Evolutionary conservation across 2,888 invertebrate genomes (phyloP).

Genomic region (Timema cristinae): DNA sequence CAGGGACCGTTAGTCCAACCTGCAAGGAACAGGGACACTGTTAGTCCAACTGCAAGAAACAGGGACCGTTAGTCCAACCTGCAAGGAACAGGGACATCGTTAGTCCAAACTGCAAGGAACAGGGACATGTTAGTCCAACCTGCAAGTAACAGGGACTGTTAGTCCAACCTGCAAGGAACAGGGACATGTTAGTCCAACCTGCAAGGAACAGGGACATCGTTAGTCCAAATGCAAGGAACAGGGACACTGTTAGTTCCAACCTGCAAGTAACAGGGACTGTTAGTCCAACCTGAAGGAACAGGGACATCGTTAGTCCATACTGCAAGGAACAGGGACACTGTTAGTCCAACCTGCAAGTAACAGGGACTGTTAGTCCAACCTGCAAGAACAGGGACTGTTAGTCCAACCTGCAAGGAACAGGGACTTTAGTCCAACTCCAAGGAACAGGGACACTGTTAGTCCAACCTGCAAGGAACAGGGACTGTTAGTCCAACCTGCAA

Average conservation of each 20-base stretch:
- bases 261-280: slow-evolving; percentile 8
- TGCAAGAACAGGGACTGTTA: background rate
- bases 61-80: slow-evolving; percentile 31
- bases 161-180: slow-evolving; percentile 6
- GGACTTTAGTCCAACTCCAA: slow-evolving; percentile 13
- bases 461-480: slow-evolving; percentile 19
- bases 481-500: slow-evolving; percentile 25
- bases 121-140: slow-evolving; percentile 45
- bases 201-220: slow-evolving; percentile 2
- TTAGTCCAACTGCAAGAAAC: slow-evolving; percentile 32
- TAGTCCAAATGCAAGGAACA: slow-evolving; percentile 36
- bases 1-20: slow-evolving; percentile 21
- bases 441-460: slow-evolving; percentile 8
- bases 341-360: slow-evolving; percentile 25
- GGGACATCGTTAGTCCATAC: slow-evolving; percentile 20
- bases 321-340: slow-evolving; percentile 2
- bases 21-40: slow-evolving; percentile 2
- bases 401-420: slow-evolving; percentile 36
- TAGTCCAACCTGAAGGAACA: slow-evolving; percentile 24
- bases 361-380: slow-evolving; percentile 35
- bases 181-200: slow-evolving; percentile 21
- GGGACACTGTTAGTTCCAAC: slow-evolving; percentile 21
- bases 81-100: slow-evolving; percentile 2
- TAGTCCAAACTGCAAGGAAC: slow-evolving; percentile 33
- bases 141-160: slow-evolving; percentile 40